phyloP scores from a whole-genome alignment of 2,797 vertebrate species.

The Petrocephalus schoutedeni region DNA sequence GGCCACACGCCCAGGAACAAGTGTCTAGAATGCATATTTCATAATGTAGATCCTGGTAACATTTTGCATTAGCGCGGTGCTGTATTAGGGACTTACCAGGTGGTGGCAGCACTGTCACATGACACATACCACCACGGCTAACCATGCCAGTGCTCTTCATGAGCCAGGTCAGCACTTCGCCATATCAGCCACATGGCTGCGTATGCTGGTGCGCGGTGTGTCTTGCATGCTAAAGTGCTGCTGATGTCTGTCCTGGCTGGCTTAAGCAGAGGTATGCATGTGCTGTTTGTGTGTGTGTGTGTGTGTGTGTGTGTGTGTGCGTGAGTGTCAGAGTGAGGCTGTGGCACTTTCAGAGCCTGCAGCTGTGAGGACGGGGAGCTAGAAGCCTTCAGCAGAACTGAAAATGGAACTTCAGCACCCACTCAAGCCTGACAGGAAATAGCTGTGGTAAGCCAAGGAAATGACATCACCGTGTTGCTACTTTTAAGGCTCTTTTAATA shows the following conservation, averaged over 20 bases:
- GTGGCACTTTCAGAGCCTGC: not conserved
- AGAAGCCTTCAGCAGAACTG: constrained; percentile 33
- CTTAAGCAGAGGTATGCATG: not conserved
- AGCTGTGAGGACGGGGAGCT: not conserved
- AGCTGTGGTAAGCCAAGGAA: constrained; percentile 62
- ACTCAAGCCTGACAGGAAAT: constrained; percentile 66
- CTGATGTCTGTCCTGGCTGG: not conserved
- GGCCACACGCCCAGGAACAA: not conserved
- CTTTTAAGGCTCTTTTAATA: constrained; percentile 33
- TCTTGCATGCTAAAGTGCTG: not conserved
- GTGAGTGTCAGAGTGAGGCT: not conserved
- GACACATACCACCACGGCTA: not conserved
- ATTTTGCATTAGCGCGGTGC: not conserved
- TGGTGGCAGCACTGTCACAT: constrained; percentile 33
- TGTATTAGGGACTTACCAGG: constrained; percentile 28
- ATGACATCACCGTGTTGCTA: constrained; percentile 47
- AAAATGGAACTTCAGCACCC: constrained; percentile 59
- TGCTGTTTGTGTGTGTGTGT: not conserved
- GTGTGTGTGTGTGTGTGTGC: not conserved
- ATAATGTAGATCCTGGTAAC: not conserved
- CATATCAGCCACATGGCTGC: not conserved
- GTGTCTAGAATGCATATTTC: not conserved
- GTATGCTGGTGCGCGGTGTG: not conserved
- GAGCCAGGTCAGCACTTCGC: not conserved
- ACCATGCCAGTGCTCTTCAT: not conserved